Evolutionary conservation across 2,113 vertebrate species (phyloP).

Genomic region (Takifugu bimaculatus): DNA sequence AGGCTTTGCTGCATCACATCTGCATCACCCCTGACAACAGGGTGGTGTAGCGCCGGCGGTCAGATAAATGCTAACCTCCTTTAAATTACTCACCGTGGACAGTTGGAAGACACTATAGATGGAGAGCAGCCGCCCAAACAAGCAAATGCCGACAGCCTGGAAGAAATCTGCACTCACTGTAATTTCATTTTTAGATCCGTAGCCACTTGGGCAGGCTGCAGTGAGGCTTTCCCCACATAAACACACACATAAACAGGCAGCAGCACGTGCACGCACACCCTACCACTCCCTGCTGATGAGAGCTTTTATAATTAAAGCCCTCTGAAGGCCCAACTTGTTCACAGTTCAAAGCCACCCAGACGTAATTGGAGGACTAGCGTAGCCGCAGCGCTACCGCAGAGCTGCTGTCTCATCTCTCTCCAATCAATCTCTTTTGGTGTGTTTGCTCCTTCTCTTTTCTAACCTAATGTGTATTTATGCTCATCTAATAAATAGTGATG

Average conservation of each 20-base stretch:
- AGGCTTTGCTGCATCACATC: too few species aligned
- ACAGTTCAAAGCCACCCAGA: slow-evolving; percentile 37
- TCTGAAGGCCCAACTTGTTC: slow-evolving; percentile 34
- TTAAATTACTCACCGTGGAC: too few species aligned
- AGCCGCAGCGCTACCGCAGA: slow-evolving; percentile 1
- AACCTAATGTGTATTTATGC: slow-evolving; percentile 11
- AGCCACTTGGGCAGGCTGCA: too few species aligned
- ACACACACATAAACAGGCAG: not conserved
- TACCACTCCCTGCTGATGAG: slow-evolving; percentile 36
- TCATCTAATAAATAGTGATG: not conserved
- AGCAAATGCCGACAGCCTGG: not conserved
- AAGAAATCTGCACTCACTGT: not conserved
- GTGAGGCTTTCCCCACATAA: not conserved
- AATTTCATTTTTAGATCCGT: too few species aligned
- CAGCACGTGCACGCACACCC: not conserved
- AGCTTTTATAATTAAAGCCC: slow-evolving; percentile 47
- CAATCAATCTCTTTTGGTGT: slow-evolving; percentile 31
- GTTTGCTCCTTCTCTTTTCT: slow-evolving; percentile 3
- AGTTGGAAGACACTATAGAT: too few species aligned
- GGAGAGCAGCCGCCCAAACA: not conserved
- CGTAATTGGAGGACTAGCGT: slow-evolving; percentile 37
- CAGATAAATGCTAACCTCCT: too few species aligned
- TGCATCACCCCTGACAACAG: too few species aligned
- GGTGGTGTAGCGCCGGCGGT: too few species aligned
- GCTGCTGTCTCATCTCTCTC: slow-evolving; percentile 32